phyloP scores from a whole-genome alignment of 2,888 invertebrate genomes.

The Campopleginae sp. region DNA sequence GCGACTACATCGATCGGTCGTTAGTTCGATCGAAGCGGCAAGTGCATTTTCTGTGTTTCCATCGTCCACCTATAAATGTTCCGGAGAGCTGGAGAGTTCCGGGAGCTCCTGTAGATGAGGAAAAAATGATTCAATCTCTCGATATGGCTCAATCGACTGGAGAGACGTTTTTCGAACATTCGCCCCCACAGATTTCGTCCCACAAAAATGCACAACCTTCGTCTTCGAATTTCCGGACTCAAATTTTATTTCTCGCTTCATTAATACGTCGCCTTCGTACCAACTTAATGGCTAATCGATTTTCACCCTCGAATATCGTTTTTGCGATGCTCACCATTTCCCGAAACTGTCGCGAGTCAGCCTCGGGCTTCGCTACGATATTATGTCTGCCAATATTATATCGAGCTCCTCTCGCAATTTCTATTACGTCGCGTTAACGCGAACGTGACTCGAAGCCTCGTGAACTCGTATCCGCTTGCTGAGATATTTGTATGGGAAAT shows the following conservation, averaged over 20 bases:
- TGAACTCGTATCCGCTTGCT: conserved; percentile 6
- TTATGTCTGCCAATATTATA: conserved; percentile 42
- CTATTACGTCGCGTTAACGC: conserved; percentile 24
- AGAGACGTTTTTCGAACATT: background rate
- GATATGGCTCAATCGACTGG: background rate
- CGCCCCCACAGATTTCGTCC: background rate
- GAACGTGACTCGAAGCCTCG: conserved; percentile 31
- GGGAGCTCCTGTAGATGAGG: background rate
- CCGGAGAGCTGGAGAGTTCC: too few relatives aligned
- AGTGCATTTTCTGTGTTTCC: conserved; percentile 7
- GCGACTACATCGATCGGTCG: background rate
- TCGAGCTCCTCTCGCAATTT: conserved; percentile 12
- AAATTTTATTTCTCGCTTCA: conserved; percentile 34
- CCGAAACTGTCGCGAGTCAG: conserved; percentile 1
- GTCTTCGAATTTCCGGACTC: conserved; percentile 5
- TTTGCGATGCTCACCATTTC: conserved; percentile 7
- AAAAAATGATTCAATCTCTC: background rate
- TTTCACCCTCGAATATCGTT: conserved; percentile 12
- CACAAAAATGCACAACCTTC: background rate
- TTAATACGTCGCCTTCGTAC: conserved; percentile 1
- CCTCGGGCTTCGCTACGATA: conserved; percentile 31
- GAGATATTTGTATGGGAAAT: background rate
- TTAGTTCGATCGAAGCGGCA: background rate
- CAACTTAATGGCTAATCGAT: conserved; percentile 28
- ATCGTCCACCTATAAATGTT: background rate